phyloP scores from a whole-genome alignment of 1,140 invertebrate species.

The Telenomus remus region DNA sequence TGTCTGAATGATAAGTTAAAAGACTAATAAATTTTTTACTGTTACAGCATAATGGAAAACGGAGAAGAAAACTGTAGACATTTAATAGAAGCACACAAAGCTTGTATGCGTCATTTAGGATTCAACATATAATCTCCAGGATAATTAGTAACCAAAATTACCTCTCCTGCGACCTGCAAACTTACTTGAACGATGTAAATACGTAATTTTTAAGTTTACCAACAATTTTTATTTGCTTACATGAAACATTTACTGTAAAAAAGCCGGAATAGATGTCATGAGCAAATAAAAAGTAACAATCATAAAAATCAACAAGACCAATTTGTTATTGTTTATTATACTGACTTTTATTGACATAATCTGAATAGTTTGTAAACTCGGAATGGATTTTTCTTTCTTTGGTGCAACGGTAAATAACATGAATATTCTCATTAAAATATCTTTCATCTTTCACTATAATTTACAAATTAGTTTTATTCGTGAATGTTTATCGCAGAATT shows the following conservation, averaged over 20 bases:
- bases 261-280: not conserved
- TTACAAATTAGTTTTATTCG: constrained; percentile 33
- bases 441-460: constrained; percentile 43
- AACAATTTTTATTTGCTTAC: too few relatives aligned
- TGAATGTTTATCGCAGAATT: constrained; percentile 44
- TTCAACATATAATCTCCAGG: constrained; percentile 89
- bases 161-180: constrained; percentile 8
- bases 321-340: constrained; percentile 38
- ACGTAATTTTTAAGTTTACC: too few relatives aligned
- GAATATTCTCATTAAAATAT: constrained; percentile 52
- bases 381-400: constrained; percentile 40
- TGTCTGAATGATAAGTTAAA: too few relatives aligned
- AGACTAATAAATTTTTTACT: constrained; percentile 51
- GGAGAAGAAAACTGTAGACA: constrained; percentile 94
- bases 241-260: too few relatives aligned
- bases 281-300: not conserved
- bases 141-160: constrained; percentile 11
- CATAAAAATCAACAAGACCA: not conserved
- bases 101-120: constrained; percentile 95
- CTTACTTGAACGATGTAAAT: not conserved
- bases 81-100: constrained; percentile 96
- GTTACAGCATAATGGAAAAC: constrained; percentile 91
- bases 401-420: constrained; percentile 51
- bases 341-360: constrained; percentile 47
- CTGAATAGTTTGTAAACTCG: constrained; percentile 46